Conservation (phyloP, 2,888 invertebrate species). For the Syrphus vitripennis region DNA sequence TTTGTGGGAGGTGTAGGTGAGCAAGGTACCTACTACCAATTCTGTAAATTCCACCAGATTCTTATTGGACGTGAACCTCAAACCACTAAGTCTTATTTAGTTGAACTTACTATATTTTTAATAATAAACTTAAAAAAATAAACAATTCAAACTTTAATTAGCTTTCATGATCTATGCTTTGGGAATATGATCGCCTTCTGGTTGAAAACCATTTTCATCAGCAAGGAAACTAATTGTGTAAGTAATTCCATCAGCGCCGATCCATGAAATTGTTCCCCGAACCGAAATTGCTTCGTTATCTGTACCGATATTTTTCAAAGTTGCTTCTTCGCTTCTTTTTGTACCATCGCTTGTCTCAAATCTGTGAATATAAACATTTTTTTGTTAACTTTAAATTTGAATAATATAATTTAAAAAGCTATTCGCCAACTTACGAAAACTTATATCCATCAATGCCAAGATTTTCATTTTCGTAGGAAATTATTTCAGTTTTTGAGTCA, state of each 20-base stretch:
- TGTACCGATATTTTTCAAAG: slow-evolving; percentile 84
- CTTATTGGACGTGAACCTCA: too few relatives aligned
- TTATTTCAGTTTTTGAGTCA: slow-evolving; percentile 81
- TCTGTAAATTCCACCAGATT: too few relatives aligned
- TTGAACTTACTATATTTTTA: too few relatives aligned
- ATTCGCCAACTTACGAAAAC: slow-evolving; percentile 85
- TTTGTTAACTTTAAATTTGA: too few relatives aligned
- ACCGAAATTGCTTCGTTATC: slow-evolving; percentile 85
- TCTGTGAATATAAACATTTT: too few relatives aligned
- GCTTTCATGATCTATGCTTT: too few relatives aligned
- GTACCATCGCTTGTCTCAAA: slow-evolving; percentile 86
- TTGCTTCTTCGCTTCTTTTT: slow-evolving; percentile 84
- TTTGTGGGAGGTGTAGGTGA: too few relatives aligned
- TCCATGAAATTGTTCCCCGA: slow-evolving; percentile 84
- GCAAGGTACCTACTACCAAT: too few relatives aligned
- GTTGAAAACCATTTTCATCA: slow-evolving; percentile 81
- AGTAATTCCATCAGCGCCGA: slow-evolving; percentile 84
- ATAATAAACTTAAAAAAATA: too few relatives aligned
- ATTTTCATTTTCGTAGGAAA: slow-evolving; percentile 82
- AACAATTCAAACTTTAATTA: too few relatives aligned
- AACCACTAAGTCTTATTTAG: too few relatives aligned
- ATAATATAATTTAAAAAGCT: too few relatives aligned
- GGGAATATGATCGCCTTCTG: slow-evolving; percentile 81
- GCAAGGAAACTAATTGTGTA: slow-evolving; percentile 82
- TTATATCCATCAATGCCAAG: slow-evolving; percentile 84